Base-by-base conservation (phyloP, 2,113 vertebrate genomes). In the Dromas ardeola region DNA sequence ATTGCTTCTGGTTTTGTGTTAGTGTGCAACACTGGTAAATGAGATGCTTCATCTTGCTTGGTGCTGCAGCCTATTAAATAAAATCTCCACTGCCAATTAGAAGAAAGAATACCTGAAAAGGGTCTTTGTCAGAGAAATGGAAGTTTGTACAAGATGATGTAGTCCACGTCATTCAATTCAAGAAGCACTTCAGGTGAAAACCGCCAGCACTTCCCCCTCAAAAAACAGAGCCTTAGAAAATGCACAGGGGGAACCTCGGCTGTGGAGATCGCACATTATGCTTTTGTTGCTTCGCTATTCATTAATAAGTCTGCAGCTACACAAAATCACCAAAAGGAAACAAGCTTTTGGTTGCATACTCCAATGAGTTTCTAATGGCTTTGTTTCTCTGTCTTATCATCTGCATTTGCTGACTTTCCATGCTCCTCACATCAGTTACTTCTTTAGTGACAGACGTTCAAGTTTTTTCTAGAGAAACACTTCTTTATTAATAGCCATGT, bases 51-150 rank as follows among this genome's bases (percentile, higher is more conserved):
- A 55, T 86, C 63, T 81, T 47, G 32, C 42, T 86, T 62, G 50
- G 13, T 91, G 36, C 59, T 93, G 32, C 29, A 89, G 42, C n/a
- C 34, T 71, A 11, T 77, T 93, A 81, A 73, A 63, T 73, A 63
- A 94, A 90, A 82, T 58, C 61, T 82, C 53, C 53, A 36, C 55
- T 74, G 74, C 15, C 23, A 80, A 26, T 81, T 71, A 73, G 53
- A 87, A 80, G 6, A 76, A n/a, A 58, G 18, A 73, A 40, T 72
- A 40, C 74, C 63, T 92, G 84, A 73, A 87, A 94, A 67, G 40
- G 6, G 71, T 11, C 11, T 90, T 86, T 84, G 7, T 52, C 18
- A 78, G 76, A 87, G 38, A 47, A 90, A 32, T 43, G 0, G 13
- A 43, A 47, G 38, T 85, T 91, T 67, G 62, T 45, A 38, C 15